phyloP scores from a whole-genome alignment of 2,888 invertebrate species.

The Hirtodrosophila histrioides region DNA sequence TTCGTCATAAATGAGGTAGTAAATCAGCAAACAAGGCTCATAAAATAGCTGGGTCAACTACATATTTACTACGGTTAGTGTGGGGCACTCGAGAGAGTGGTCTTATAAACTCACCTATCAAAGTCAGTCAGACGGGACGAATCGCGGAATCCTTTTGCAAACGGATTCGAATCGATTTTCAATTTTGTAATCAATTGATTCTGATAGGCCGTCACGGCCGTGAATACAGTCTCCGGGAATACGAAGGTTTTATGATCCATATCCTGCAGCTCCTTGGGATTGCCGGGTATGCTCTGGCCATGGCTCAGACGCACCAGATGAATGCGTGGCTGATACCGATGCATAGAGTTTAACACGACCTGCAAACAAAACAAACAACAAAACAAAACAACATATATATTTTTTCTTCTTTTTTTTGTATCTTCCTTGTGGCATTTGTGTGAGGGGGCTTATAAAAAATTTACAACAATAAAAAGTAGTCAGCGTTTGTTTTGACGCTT shows the following conservation, averaged over 20 bases:
- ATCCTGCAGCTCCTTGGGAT: slow-evolving; percentile 92
- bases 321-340: slow-evolving; percentile 99
- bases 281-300: slow-evolving; percentile 90
- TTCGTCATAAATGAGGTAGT: slow-evolving; percentile 67
- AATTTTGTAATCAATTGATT: slow-evolving; percentile 99
- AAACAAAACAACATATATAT: slow-evolving; percentile 3
- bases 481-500: slow-evolving; percentile 72
- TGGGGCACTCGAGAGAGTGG: slow-evolving; percentile 9
- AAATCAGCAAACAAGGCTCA: slow-evolving; percentile 67
- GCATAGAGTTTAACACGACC: slow-evolving; percentile 99
- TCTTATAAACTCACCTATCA: slow-evolving; percentile 88
- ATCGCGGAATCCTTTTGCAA: slow-evolving; percentile 99
- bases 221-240: slow-evolving; percentile 99
- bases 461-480: slow-evolving; percentile 71
- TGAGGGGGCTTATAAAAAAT: slow-evolving; percentile 64
- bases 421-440: slow-evolving; percentile 11
- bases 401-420: slow-evolving; percentile 7
- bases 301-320: slow-evolving; percentile 96
- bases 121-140: slow-evolving; percentile 97
- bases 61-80: slow-evolving; percentile 1
- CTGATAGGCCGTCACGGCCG: slow-evolving; percentile 99
- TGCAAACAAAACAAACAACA: slow-evolving; percentile 85
- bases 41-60: slow-evolving; percentile 59
- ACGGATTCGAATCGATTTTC: slow-evolving; percentile 99
- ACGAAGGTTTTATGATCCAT: slow-evolving; percentile 98